Evolutionary conservation across 2,888 invertebrate species (phyloP).

Genomic region (Yponomeuta malinellus): DNA sequence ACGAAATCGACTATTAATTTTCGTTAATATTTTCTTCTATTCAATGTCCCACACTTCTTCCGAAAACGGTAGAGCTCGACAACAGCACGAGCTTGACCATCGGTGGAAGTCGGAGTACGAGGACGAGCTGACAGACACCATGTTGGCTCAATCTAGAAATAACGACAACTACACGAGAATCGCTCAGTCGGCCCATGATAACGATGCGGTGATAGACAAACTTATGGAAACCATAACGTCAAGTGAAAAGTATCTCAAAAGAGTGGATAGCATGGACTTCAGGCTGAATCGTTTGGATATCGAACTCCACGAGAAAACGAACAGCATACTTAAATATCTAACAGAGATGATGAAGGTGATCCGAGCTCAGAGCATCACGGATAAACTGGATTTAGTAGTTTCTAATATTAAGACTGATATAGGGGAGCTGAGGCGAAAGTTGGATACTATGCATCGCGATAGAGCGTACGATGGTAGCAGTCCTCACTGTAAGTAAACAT

Average conservation of each 20-base stretch:
- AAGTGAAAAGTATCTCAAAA: constrained; percentile 64
- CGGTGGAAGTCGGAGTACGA: constrained; percentile 65
- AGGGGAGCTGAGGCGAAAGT: neutral
- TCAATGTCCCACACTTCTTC: neutral
- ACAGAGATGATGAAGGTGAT: constrained; percentile 38
- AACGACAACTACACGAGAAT: constrained; percentile 44
- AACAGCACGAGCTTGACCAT: constrained; percentile 33
- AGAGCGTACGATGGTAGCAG: neutral
- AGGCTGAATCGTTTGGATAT: constrained; percentile 60
- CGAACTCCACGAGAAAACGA: constrained; percentile 64
- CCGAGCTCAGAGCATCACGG: constrained; percentile 23
- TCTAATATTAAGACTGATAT: neutral
- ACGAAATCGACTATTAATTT: neutral
- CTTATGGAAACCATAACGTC: constrained; percentile 59
- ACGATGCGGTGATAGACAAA: constrained; percentile 55
- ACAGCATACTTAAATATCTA: constrained; percentile 50
- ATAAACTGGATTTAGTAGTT: constrained; percentile 36
- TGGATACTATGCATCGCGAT: neutral
- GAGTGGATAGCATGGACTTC: constrained; percentile 64
- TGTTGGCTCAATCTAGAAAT: constrained; percentile 41
- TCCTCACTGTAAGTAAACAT: neutral
- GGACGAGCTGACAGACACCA: constrained; percentile 54
- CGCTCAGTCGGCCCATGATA: constrained; percentile 35
- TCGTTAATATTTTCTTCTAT: neutral
- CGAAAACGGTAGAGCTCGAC: constrained; percentile 24